Evolutionary conservation across 92 coral and sea anemone genomes (phyloP).

Genomic region (Bergia puertoricense): DNA sequence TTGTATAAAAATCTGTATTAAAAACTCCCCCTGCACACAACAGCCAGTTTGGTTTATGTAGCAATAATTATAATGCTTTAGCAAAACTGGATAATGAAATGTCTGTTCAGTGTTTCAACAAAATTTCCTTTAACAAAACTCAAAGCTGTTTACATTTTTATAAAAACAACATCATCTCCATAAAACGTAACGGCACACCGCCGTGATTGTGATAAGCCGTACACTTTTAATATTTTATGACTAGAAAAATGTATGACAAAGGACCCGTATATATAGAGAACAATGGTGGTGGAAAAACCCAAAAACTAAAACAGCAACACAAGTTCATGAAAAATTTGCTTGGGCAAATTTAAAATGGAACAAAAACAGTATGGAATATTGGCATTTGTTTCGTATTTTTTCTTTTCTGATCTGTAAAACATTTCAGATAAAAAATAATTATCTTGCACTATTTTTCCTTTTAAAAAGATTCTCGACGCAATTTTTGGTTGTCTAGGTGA

Average conservation of each 20-base stretch:
- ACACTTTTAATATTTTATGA: slow-evolving; percentile 18
- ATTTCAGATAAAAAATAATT: not conserved
- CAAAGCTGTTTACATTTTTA: not conserved
- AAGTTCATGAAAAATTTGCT: not conserved
- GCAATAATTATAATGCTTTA: not conserved
- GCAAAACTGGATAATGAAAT: not conserved
- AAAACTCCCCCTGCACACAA: too few relatives aligned
- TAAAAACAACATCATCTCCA: not conserved
- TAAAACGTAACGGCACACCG: not conserved
- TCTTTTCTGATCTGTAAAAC: not conserved
- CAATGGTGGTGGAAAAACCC: not conserved
- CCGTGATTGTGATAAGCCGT: not conserved
- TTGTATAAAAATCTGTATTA: too few relatives aligned
- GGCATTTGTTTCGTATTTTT: not conserved
- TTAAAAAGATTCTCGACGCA: not conserved
- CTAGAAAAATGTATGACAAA: not conserved
- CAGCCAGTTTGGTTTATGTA: not conserved
- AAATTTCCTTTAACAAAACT: not conserved
- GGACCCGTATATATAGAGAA: not conserved
- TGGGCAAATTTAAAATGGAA: not conserved
- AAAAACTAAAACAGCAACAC: not conserved
- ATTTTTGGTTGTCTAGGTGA: not conserved
- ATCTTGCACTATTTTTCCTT: not conserved
- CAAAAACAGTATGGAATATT: not conserved
- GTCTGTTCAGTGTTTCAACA: not conserved